Percentiles rank a stretch among this genome's conserved stretches.
phyloP scores from a whole-genome alignment of 2,113 vertebrate genomes.

The Cichladusa arquata region DNA sequence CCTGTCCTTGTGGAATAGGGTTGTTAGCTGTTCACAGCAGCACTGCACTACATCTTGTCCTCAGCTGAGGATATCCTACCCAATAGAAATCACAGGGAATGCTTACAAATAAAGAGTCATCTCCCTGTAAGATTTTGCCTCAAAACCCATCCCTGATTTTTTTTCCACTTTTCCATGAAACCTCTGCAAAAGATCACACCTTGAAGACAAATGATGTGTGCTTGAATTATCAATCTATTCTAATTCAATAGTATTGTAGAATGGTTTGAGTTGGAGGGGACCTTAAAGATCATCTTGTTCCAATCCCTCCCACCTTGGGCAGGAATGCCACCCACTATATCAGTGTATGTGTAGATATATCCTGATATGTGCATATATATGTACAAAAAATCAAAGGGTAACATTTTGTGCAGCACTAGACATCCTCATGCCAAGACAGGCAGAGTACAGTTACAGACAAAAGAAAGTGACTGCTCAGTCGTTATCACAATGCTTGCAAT shows the following conservation, averaged over 20 bases:
- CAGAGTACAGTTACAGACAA: neutral
- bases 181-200: neutral
- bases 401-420: neutral
- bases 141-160: neutral
- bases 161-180: neutral
- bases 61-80: neutral
- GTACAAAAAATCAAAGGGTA: neutral
- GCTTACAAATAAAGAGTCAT: neutral
- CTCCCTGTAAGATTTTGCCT: neutral
- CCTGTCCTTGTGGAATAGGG: rapidly evolving
- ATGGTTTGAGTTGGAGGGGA: neutral
- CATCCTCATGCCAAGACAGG: neutral
- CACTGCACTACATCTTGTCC: neutral
- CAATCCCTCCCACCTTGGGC: neutral
- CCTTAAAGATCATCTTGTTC: neutral
- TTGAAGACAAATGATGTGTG: neutral
- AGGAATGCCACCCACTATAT: neutral
- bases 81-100: neutral
- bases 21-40: neutral
- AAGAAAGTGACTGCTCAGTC: neutral
- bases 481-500: neutral
- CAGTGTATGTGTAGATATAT: neutral
- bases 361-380: neutral
- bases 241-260: too few relatives aligned
- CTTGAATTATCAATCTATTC: too few relatives aligned